phyloP scores from a whole-genome alignment of 2,888 invertebrate genomes.

The Argyra leucocephala region DNA sequence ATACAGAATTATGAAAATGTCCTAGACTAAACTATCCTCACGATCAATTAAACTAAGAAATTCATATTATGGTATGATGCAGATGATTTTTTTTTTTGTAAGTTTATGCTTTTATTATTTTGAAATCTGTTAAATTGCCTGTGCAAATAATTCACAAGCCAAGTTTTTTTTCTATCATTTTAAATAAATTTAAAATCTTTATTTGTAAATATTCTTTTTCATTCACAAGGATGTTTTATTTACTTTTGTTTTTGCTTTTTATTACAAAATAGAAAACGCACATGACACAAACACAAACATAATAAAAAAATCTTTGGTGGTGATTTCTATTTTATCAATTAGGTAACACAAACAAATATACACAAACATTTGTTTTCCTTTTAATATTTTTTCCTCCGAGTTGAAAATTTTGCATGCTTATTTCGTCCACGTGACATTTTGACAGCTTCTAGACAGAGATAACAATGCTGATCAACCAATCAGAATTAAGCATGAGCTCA shows the following conservation, averaged over 20 bases:
- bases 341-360: neutral
- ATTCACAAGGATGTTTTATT: neutral
- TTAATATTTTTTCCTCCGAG: neutral
- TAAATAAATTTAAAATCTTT: too few species aligned
- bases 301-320: neutral
- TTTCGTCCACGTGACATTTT: slow-evolving; percentile 20
- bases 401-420: slow-evolving; percentile 4
- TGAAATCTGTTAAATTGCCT: too few species aligned
- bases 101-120: too few species aligned
- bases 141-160: too few species aligned
- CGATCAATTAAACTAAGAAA: too few species aligned
- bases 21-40: too few species aligned
- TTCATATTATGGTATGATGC: too few species aligned
- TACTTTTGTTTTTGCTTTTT: neutral
- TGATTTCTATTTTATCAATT: neutral
- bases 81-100: too few species aligned
- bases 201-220: too few species aligned
- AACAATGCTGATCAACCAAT: neutral
- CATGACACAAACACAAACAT: neutral
- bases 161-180: too few species aligned
- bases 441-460: slow-evolving; percentile 7
- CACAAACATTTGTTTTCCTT: neutral
- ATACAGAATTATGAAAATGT: too few species aligned
- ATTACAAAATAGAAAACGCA: neutral
- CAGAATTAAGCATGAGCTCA: neutral